A percentile compares a stretch with the other conserved stretches of the same genome.
Evolutionary conservation across 2,113 vertebrate genomes (phyloP).

Genomic region (Aldabrachelys gigantea): DNA sequence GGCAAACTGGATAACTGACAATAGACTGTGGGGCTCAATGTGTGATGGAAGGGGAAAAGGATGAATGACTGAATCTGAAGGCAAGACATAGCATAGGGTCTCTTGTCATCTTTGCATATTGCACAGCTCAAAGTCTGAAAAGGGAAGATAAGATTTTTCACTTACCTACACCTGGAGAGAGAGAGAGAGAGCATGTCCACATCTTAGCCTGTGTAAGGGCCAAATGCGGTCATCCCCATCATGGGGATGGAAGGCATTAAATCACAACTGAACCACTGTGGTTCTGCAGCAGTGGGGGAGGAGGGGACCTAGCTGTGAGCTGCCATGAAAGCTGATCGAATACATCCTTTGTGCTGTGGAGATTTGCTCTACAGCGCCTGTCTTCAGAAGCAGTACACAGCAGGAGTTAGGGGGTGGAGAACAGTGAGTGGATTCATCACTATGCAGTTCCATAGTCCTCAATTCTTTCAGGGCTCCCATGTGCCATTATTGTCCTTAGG

Average conservation of each 20-base stretch:
- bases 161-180: neutral
- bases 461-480: neutral
- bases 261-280: neutral
- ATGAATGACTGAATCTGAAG: neutral
- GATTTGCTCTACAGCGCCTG: neutral
- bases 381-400: neutral
- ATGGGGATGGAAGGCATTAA: neutral
- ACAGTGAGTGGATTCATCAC: neutral
- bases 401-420: neutral
- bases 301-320: neutral
- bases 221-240: neutral
- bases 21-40: neutral
- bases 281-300: rapidly evolving
- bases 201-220: neutral
- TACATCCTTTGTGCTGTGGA: neutral
- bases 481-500: neutral
- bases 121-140: neutral
- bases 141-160: neutral
- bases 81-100: neutral
- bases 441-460: neutral
- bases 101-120: neutral
- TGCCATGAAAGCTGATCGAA: neutral
- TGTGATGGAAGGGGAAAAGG: neutral
- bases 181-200: neutral
- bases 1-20: neutral